Evolutionary conservation across 2,113 vertebrate genomes (phyloP).

Genomic region (Herpailurus yagouaroundi): DNA sequence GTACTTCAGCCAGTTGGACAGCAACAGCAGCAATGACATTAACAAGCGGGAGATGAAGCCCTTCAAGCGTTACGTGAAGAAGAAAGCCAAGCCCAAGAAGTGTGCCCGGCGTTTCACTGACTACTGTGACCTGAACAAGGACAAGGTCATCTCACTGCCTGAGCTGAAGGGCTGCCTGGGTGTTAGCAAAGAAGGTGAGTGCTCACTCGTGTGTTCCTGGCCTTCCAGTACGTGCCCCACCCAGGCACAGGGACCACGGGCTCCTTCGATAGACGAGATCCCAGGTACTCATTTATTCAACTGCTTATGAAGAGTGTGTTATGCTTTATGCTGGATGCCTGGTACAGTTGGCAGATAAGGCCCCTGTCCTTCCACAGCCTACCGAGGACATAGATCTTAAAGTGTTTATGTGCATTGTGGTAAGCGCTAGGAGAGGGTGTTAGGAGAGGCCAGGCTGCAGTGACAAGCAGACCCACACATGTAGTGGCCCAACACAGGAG

Average conservation of each 20-base stretch:
- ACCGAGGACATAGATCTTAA: neutral
- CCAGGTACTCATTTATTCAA: rapidly evolving
- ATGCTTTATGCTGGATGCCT: neutral
- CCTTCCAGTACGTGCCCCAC: neutral
- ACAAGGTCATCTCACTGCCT: conserved; percentile 94
- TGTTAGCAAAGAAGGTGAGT: conserved; percentile 94
- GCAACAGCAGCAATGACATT: conserved; percentile 95
- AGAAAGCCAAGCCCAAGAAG: conserved; percentile 99
- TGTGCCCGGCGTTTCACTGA: conserved; percentile 96
- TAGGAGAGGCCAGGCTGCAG: neutral
- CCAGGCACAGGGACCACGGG: neutral
- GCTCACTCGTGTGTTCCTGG: neutral
- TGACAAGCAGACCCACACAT: neutral
- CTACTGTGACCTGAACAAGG: conserved; percentile 99
- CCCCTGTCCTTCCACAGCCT: neutral
- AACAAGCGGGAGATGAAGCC: conserved; percentile 98
- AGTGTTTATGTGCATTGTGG: neutral
- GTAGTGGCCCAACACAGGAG: neutral
- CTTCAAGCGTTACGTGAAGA: conserved; percentile 97
- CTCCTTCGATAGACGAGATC: neutral
- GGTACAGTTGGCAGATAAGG: no score
- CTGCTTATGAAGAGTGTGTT: neutral
- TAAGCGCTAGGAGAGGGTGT: neutral
- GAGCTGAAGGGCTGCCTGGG: conserved; percentile 98
- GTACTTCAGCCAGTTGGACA: conserved; percentile 98